Evolutionary conservation across 2,888 invertebrate species (phyloP).

Genomic region (Drosophila demipolita): DNA sequence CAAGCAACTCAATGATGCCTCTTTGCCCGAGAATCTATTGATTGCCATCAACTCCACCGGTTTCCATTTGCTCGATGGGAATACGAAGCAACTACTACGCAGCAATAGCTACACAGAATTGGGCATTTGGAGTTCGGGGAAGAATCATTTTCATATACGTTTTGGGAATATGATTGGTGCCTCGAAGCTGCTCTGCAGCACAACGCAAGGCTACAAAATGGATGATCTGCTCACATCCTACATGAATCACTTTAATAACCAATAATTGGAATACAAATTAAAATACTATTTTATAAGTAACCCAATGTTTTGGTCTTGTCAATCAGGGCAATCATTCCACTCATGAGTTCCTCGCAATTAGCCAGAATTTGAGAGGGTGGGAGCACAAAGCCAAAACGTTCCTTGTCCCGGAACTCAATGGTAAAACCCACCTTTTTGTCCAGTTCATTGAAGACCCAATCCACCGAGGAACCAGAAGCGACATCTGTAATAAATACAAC

Average conservation of each 20-base stretch:
- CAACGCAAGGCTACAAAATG: conserved; percentile 97
- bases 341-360: conserved; percentile 87
- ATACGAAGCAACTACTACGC: conserved; percentile 93
- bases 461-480: conserved; percentile 85
- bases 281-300: background rate
- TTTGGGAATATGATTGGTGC: conserved; percentile 97
- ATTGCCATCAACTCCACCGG: conserved; percentile 97
- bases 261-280: conserved; percentile 11
- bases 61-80: conserved; percentile 94
- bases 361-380: conserved; percentile 88
- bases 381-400: conserved; percentile 89
- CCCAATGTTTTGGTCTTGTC: conserved; percentile 85
- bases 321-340: conserved; percentile 86
- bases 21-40: conserved; percentile 93
- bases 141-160: conserved; percentile 97
- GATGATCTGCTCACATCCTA: conserved; percentile 98
- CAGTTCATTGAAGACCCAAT: conserved; percentile 86
- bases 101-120: conserved; percentile 95
- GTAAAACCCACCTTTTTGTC: conserved; percentile 86
- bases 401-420: conserved; percentile 89
- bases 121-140: conserved; percentile 98
- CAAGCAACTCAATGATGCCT: conserved; percentile 95
- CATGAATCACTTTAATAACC: conserved; percentile 86
- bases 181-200: conserved; percentile 95
- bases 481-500: conserved; percentile 78